Evolutionary conservation across 92 coral and sea anemone genomes (phyloP).

Genomic region (Heliopora coerulea): DNA sequence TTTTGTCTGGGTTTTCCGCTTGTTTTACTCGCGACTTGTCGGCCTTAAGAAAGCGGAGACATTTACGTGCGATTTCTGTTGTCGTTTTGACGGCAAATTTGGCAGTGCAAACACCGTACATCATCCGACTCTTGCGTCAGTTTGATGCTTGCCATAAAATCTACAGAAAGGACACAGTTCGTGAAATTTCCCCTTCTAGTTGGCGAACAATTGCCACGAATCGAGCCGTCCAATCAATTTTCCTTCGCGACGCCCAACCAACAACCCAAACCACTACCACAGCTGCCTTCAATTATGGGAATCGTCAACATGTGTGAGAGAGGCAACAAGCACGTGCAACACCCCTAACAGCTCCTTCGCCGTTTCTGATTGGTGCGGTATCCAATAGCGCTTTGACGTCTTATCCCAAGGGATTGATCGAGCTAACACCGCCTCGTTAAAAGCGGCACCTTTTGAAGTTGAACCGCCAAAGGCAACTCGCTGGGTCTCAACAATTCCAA

Average conservation of each 20-base stretch:
- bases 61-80: not conserved
- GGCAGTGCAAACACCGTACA: too few species aligned
- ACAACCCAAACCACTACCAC: constrained; percentile 35
- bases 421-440: constrained; percentile 90
- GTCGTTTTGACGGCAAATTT: not conserved
- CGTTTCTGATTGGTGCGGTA: constrained; percentile 97
- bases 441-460: constrained; percentile 94
- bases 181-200: too few species aligned
- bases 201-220: not conserved
- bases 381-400: constrained; percentile 89
- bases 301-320: constrained; percentile 96
- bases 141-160: not conserved
- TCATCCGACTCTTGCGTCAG: not conserved
- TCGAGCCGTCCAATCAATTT: not conserved
- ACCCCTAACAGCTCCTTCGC: constrained; percentile 63
- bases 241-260: not conserved
- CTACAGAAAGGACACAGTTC: not conserved
- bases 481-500: constrained; percentile 37
- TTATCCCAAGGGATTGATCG: constrained; percentile 98
- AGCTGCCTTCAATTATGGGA: constrained; percentile 99
- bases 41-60: not conserved
- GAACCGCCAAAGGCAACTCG: constrained; percentile 45
- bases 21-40: not conserved
- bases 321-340: constrained; percentile 98
- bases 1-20: too few species aligned